A percentile compares a stretch with the other conserved stretches of the same genome.
Evolutionary conservation across 2,113 vertebrate species (phyloP).

Genomic region (Oreochromis aureus): DNA sequence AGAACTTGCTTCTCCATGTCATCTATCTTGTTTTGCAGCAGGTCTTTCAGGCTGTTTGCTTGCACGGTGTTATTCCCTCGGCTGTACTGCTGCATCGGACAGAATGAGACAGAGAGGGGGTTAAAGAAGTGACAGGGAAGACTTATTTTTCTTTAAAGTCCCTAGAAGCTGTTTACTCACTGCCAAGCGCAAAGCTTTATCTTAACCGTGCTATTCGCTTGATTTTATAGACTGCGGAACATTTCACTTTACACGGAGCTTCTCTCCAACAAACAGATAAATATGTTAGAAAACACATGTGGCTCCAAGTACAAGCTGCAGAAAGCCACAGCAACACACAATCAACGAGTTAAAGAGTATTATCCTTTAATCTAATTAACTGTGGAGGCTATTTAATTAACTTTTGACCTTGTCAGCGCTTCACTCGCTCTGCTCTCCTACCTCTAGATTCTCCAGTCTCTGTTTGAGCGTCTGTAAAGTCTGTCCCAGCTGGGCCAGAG

Average conservation of each 20-base stretch:
- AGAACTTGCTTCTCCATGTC: constrained; percentile 96
- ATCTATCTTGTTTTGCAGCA: constrained; percentile 94
- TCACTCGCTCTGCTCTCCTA: constrained; percentile 51
- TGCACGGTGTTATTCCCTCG: constrained; percentile 85
- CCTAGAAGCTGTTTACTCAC: not conserved
- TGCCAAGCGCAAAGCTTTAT: not conserved
- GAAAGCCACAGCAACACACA: not conserved
- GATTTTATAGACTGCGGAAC: not conserved
- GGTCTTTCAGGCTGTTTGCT: constrained; percentile 87
- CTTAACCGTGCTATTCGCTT: not conserved
- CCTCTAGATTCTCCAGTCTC: constrained; percentile 92
- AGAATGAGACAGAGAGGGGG: constrained; percentile 16
- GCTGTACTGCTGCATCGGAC: constrained; percentile 82
- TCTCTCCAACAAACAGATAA: not conserved
- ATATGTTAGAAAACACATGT: not conserved
- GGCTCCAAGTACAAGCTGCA: not conserved
- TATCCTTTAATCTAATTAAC: not conserved
- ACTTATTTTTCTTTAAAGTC: not conserved
- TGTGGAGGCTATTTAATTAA: not conserved
- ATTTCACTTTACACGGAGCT: not conserved
- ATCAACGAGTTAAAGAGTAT: not conserved
- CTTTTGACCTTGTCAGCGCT: not conserved
- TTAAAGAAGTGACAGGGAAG: not conserved
- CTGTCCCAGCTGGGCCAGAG: constrained; percentile 90
- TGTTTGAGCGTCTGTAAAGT: constrained; percentile 94